Evolutionary conservation across 2,888 invertebrate species (phyloP).

Genomic region (Phania funesta): DNA sequence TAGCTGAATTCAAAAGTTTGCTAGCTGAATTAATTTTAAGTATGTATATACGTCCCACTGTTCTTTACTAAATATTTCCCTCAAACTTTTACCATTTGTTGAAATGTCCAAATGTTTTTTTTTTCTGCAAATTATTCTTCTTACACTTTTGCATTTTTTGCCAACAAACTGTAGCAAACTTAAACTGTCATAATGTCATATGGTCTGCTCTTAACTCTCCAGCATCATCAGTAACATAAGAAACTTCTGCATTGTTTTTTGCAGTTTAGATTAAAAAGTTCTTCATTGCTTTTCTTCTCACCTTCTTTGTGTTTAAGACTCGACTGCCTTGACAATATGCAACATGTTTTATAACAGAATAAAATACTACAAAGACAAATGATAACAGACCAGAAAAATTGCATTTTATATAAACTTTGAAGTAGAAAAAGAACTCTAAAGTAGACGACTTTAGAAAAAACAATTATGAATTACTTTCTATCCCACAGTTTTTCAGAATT

Average conservation of each 20-base stretch:
- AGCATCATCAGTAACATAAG: slow-evolving; percentile 15
- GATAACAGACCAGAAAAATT: not conserved
- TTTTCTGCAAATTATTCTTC: too few species aligned
- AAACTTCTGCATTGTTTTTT: slow-evolving; percentile 51
- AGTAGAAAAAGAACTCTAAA: not conserved
- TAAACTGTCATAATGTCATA: slow-evolving; percentile 62
- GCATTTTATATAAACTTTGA: too few species aligned
- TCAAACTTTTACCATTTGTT: slow-evolving; percentile 14
- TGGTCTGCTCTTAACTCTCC: slow-evolving; percentile 24
- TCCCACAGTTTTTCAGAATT: not conserved
- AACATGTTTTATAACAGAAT: slow-evolving; percentile 40
- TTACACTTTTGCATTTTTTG: slow-evolving; percentile 4
- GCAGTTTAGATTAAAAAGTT: slow-evolving; percentile 59
- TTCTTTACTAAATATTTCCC: not conserved
- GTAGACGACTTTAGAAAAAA: not conserved
- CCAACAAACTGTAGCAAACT: slow-evolving; percentile 15
- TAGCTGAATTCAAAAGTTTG: not conserved
- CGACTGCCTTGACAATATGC: slow-evolving; percentile 21
- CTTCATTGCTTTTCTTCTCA: not conserved
- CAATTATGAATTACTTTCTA: too few species aligned
- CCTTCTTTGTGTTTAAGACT: not conserved
- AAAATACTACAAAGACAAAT: not conserved
- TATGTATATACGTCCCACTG: too few species aligned
- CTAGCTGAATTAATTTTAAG: not conserved
- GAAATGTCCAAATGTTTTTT: not conserved